Evolutionary conservation across 2,797 vertebrate genomes (phyloP), one percentile per base, ranked within the genome.

Genomic region (Gallinago solitaria): DNA sequence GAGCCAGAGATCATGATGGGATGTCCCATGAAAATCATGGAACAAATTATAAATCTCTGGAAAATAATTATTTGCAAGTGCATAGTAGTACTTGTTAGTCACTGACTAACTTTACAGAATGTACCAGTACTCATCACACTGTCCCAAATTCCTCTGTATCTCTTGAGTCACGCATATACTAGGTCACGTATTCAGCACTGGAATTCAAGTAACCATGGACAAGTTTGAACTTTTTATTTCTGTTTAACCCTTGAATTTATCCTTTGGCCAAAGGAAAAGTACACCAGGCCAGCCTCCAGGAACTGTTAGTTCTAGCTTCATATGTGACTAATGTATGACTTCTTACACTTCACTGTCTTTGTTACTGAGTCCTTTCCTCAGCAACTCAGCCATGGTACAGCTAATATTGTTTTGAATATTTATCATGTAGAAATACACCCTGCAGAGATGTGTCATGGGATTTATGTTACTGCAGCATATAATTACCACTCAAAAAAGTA

Each of bases 291-390:
- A 73, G 35, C 21, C 32, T 74, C 63, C 67, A 87, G n/a, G 56
- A 93, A 74, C 56, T 84, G 50, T 30, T 82, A 90, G 67, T 73
- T 90, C 93, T 70, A 80, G 70, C 27, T 95, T 94, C 71, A 15
- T 64, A 30, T 48, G 39, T 79, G 70, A 92, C 64, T 92, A 82
- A 82, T 14, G 3, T n/a, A 76, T 50, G 78, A 79, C 28, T 89
- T 87, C 54, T 87, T 87, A 75, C 45, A 57, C 85, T 81, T 91
- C 37, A 16, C 37, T 79, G 47, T 84, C 59, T 90, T 87, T 73
- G n/a, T 93, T 82, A 50, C 6, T 16, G 25, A 41, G 20, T 67
- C 35, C 41, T 93, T 87, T 56, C 48, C 63, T 84, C 56, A 74
- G 60, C 39, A 89, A 47, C 39, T 57, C 32, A 50, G 27, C 20